Evolutionary conservation across 2,797 vertebrate species (phyloP).

Genomic region (Avahi laniger): DNA sequence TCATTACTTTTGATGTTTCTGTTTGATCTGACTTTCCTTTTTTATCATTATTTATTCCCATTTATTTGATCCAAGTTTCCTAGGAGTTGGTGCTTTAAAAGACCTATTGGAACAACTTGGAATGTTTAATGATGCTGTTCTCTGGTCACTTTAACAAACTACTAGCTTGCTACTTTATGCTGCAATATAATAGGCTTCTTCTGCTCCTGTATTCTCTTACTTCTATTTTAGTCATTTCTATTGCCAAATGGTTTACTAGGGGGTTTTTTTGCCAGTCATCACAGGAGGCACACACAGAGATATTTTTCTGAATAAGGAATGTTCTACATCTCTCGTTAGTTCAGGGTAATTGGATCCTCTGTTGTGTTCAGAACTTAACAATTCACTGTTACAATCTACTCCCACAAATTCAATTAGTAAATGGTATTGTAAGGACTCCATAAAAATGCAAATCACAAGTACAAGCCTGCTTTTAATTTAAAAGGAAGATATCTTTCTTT

Average conservation of each 20-base stretch:
- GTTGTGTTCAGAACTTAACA: neutral
- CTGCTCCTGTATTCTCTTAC: neutral
- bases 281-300: neutral
- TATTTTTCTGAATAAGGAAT: neutral
- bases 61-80: slow-evolving; percentile 41
- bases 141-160: neutral
- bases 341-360: neutral
- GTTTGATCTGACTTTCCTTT: slow-evolving; percentile 33
- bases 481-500: neutral
- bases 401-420: slow-evolving; percentile 16
- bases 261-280: slow-evolving; percentile 1
- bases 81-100: slow-evolving; percentile 3
- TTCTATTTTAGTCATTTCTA: neutral
- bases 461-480: neutral
- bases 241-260: neutral
- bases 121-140: slow-evolving; percentile 19
- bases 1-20: slow-evolving; percentile 44
- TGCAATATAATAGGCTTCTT: neutral
- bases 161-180: neutral
- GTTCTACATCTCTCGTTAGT: neutral
- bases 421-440: neutral
- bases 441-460: neutral
- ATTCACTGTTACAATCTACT: neutral
- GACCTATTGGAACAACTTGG: neutral
- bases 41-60: slow-evolving; percentile 17